Evolutionary conservation across 1,140 invertebrate genomes (phyloP), one percentile per base, ranked within the genome.

Genomic region (Macrocentrus cingulum): DNA sequence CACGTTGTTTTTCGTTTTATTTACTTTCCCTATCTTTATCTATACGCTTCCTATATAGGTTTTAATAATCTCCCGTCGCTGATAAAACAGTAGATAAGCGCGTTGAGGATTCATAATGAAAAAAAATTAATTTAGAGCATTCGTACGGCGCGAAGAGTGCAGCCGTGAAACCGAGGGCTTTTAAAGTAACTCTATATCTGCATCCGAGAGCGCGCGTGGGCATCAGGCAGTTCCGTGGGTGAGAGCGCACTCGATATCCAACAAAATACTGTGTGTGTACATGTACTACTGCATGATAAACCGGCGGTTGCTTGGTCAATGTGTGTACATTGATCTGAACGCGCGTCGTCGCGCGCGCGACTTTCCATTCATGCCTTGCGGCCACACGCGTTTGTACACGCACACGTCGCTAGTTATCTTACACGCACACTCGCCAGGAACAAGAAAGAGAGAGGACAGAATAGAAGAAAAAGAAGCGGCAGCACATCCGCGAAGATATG

Each of bases 361-460:
- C 61, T 63, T 65, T 62, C 65, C 66, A 69, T 69, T 69, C 64
- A 69, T 68, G 57, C 42, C 55, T 57, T 25, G 44, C 49, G 36
- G 42, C 41, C 57, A 42, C 51, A 51, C 23, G 15, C 37, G 49
- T 13, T 16, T 19, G 37, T 18, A 20, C 23, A 51, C 25, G n/a
- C 29, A 46, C 20, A n/a, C n/a, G n/a, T n/a, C n/a, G n/a, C n/a
- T n/a, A n/a, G n/a, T n/a, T 34, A 34, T 49, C 15, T 18, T 13
- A 49, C 22, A 23, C n/a, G 13, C 16, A 34, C 25, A 25, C 36
- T 18, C 3, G 20, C 5, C 8, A 6, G 16, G 8, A 37, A 36
- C 16, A 51, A 51, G 34, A 37, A 51, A 51, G 34, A 36, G 49
- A 15, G 49, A 20, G 15, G 25, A n/a, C 49, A 51, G 49, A 51